A percentile compares a stretch with the other conserved stretches of the same genome.
phyloP scores from a whole-genome alignment of 2,888 invertebrate species.

The Ypsolopha sequella region DNA sequence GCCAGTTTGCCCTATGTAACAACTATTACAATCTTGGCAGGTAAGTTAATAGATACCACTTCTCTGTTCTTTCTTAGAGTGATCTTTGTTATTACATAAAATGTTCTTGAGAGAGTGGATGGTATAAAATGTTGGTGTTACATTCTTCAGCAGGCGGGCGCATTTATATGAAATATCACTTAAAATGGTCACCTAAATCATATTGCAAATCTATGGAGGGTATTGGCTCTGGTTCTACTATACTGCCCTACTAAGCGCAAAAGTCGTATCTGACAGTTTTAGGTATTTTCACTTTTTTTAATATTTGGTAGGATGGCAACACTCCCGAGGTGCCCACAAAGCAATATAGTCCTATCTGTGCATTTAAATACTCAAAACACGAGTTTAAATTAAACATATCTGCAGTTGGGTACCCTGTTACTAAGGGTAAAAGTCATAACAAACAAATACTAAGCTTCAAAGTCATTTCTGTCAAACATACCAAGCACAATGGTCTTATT shows the following conservation, averaged over 20 bases:
- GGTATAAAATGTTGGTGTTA: no score
- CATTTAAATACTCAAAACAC: neutral
- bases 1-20: no score
- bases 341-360: neutral
- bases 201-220: no score
- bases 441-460: neutral
- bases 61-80: no score
- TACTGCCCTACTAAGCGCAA: neutral
- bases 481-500: neutral
- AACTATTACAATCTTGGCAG: no score
- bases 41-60: no score
- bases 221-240: no score
- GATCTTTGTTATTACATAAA: no score
- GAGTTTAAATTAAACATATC: neutral
- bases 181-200: no score
- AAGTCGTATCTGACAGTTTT: constrained; percentile 1
- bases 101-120: no score
- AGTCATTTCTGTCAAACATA: neutral
- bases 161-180: no score
- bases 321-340: neutral
- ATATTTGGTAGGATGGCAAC: neutral
- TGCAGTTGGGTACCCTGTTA: neutral
- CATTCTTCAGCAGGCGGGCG: no score
- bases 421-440: neutral
- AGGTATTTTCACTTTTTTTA: neutral